Base-by-base conservation (phyloP, 2,113 vertebrate genomes). In the Rhinogobius similis region DNA sequence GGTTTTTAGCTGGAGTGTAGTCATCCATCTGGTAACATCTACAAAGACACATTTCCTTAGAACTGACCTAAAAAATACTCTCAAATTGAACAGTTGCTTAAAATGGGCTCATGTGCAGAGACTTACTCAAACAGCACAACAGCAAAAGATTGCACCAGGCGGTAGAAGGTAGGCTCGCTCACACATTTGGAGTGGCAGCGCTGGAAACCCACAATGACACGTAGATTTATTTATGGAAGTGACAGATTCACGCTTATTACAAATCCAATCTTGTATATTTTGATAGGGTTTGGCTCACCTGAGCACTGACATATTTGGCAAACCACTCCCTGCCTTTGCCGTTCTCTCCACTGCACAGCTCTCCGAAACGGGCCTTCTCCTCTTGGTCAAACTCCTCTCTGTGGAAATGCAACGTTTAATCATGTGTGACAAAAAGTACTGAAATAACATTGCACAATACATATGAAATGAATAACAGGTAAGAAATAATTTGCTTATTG, bases 11-110 rank as follows among this genome's bases (percentile, higher is more conserved):
- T 0, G 98, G 98, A 62, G 94, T 94, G 72, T 98, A 99, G 84
- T 99, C 98, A 0, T 99, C 98, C 96, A 96, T 94, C 91, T 99
- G 96, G 84, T 95, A 93, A 78, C 98, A 99, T 86, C 98, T 99
- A 91, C 1, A 75, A 82, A 73, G 21, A 84, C 50, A 0, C 1
- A 26, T 14, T 23, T 11, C n/a, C 44, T 72, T 0, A 77, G 21
- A 62, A 13, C 18, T 23, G 10, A 52, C 38, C 4, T 1, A 5
- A 55, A 27, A 65, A 27, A 59, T 4, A 26, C 5, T n/a, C n/a
- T n/a, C n/a, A n/a, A 11, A 36, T 36, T n/a, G n/a, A n/a, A n/a
- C n/a, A n/a, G 32, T 36, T 36, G 32, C 50, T 50, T 24, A 3
- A 24, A 56, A 29, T 58, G 14, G 26, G 55, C 2, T 16, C n/a